phyloP scores from a whole-genome alignment of 2,888 invertebrate species.

The Platycheirus albimanus region DNA sequence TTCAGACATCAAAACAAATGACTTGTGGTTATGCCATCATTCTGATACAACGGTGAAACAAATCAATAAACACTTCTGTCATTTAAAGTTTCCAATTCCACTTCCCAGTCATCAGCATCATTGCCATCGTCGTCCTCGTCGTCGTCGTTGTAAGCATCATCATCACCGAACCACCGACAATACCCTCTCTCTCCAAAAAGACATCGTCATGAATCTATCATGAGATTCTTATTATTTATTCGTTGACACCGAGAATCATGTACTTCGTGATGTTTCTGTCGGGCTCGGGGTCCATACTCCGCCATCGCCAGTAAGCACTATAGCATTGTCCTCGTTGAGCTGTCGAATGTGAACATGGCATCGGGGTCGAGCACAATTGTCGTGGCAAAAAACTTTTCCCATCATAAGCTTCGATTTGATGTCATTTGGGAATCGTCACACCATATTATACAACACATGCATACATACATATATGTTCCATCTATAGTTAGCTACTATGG shows the following conservation, averaged over 20 bases:
- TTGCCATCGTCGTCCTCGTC: conserved; percentile 21
- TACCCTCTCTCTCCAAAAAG: conserved; percentile 13
- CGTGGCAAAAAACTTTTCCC: conserved; percentile 71
- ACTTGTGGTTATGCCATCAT: conserved; percentile 38
- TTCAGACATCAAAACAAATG: conserved; percentile 70
- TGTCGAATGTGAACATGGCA: conserved; percentile 57
- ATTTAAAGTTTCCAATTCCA: conserved; percentile 65
- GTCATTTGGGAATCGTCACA: conserved; percentile 45
- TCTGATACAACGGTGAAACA: conserved; percentile 17
- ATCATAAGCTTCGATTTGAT: conserved; percentile 61
- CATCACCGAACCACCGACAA: conserved; percentile 10
- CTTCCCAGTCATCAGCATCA: conserved; percentile 42
- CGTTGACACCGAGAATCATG: conserved; percentile 69
- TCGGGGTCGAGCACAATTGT: conserved; percentile 49
- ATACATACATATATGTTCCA: too few relatives aligned
- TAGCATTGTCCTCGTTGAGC: conserved; percentile 32
- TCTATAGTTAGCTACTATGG: too few relatives aligned
- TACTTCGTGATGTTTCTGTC: conserved; percentile 65
- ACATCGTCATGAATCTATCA: conserved; percentile 69
- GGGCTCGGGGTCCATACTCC: conserved; percentile 45
- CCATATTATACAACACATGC: too few relatives aligned
- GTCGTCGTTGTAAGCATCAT: conserved; percentile 17
- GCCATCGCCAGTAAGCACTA: not conserved
- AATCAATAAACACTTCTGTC: conserved; percentile 69
- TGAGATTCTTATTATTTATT: conserved; percentile 66